A percentile compares a stretch with the other conserved stretches of the same genome.
Conservation (phyloP, 2,797 vertebrate genomes). For the Vultur gryphus region DNA sequence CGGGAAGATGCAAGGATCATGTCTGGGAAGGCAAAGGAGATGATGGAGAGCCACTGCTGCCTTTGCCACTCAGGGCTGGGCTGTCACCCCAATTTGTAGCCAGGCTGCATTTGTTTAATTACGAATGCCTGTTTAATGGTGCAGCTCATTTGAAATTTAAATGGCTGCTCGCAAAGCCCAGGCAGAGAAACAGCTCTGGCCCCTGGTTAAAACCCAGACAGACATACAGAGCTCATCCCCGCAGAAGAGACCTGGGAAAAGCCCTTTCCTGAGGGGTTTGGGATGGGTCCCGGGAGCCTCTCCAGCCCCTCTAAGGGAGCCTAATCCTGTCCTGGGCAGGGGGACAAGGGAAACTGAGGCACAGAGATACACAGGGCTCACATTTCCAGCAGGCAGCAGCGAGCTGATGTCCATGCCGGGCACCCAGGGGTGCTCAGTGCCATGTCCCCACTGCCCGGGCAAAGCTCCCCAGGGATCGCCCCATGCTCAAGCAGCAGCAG, state of each 20-base stretch:
- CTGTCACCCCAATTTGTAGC: rapidly evolving
- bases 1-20: rapidly evolving
- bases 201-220: not conserved
- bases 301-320: not conserved
- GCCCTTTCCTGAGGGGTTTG: not conserved
- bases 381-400: rapidly evolving
- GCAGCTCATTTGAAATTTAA: not conserved
- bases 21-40: not conserved
- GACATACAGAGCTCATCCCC: rapidly evolving
- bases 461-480: not conserved
- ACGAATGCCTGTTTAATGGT: not conserved
- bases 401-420: rapidly evolving
- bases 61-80: not conserved
- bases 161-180: not conserved
- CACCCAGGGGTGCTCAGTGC: not conserved
- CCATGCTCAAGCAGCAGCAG: not conserved
- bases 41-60: not conserved
- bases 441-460: rapidly evolving
- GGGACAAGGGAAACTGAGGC: not conserved
- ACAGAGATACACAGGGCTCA: not conserved
- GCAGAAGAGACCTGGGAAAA: not conserved
- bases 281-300: not conserved
- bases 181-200: not conserved
- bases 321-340: not conserved
- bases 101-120: not conserved